Base-by-base conservation (phyloP, 2,113 vertebrate genomes). In the Semnornis frantzii region DNA sequence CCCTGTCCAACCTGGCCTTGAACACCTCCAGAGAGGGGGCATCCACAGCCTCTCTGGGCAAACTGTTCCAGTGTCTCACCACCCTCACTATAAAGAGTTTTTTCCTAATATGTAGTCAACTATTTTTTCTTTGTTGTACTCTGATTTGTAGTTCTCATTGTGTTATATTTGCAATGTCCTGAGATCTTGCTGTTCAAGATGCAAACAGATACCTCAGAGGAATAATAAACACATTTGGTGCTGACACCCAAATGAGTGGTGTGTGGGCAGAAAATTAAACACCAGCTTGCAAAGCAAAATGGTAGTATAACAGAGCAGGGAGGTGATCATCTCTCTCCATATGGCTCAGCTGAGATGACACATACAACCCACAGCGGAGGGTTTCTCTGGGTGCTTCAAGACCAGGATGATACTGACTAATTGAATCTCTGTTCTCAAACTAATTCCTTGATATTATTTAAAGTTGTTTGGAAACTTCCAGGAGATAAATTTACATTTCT, bases 241-340 rank as follows among this genome's bases (percentile, higher is more conserved):
- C 85, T 93, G 87, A 94, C 82, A 91, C 80, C 66, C 85, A 88
- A 94, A 85, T 70, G 90, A 95, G 76, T 91, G 62, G 52, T 91
- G 87, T 90, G 94, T 96, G 87, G 93, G 91, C 79, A 95, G 87
- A 65, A 95, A 91, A 95, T 94, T 93, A 95, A 96, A 95, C 93
- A 96, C 82, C 95, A 96, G 82, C 94, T 95, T 94, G 89, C 82
- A 94, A 93, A 90, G 79, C 91, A 94, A 95, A 95, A 82, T 90
- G 91, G 87, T 92, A 94, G 69, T 34, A 90, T 86, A 94, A 94
- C 73, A 85, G 91, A 81, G 82, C 91, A 95, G 79, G 62, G 82
- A 97, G 94, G 94, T 94, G 93, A 96, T 92, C 91, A 86, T 94
- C 91, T 92, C 21, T 72, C 85, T 90, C 89, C 96, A 91, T 95